These are phyloP conservation scores for Orthonychiurus folsomi DNA, from an alignment of 2,888 invertebrate species.

Conservation along the genomic window DNA sequence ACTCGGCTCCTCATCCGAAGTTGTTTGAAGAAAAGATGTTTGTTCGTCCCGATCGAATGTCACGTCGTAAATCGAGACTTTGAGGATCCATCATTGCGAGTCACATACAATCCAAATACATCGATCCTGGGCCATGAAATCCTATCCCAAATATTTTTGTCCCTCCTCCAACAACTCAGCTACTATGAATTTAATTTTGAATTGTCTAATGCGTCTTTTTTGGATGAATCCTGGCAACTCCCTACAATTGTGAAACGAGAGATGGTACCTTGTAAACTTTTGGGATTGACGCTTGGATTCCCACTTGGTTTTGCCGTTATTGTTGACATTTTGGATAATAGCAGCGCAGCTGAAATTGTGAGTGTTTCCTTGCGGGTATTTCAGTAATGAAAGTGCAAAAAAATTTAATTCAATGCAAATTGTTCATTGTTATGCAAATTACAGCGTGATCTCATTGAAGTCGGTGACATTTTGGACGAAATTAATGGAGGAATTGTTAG, in stretches of 20 bases:
- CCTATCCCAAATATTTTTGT: constrained; percentile 52
- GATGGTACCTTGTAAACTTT: constrained; percentile 54
- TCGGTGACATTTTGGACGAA: constrained; percentile 57
- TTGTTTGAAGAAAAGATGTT: constrained; percentile 49
- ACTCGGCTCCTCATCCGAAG: constrained; percentile 49
- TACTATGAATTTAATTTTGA: constrained; percentile 50
- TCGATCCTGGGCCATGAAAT: constrained; percentile 53
- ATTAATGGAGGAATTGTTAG: constrained; percentile 52
- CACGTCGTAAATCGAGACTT: constrained; percentile 44
- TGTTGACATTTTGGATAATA: constrained; percentile 51
- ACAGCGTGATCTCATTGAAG: constrained; percentile 44
- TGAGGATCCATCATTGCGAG: constrained; percentile 25
- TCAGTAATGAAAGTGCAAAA: neutral
- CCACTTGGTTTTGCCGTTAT: constrained; percentile 53
- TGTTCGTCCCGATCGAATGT: constrained; percentile 50
- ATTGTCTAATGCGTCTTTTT: constrained; percentile 52
- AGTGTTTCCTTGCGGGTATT: too few species aligned
- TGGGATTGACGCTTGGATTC: constrained; percentile 52
- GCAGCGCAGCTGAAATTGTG: constrained; percentile 58
- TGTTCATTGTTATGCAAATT: constrained; percentile 3
- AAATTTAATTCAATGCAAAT: neutral
- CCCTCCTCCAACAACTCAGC: constrained; percentile 50
- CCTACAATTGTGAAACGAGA: constrained; percentile 51
- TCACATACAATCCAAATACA: constrained; percentile 27
- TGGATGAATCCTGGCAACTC: constrained; percentile 56